Conservation (phyloP, 2,113 vertebrate genomes). For the Pluvianellus socialis region DNA sequence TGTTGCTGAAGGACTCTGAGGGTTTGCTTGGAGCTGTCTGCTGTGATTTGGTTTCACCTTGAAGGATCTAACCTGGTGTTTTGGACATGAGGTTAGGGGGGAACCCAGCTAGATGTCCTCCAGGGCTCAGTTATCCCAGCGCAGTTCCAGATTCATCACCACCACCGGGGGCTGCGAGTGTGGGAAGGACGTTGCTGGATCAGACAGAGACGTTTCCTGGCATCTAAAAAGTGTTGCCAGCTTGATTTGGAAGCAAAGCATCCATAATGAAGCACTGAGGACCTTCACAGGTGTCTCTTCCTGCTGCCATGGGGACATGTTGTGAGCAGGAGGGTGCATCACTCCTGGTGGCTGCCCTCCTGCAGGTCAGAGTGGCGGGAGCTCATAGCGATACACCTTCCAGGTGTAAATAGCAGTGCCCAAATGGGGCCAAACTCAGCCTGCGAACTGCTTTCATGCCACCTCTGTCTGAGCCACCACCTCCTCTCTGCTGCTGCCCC, state of each 20-base stretch:
- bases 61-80: background rate
- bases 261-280: background rate
- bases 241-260: background rate
- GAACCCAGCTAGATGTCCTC: background rate
- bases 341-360: background rate
- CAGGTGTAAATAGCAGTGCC: background rate
- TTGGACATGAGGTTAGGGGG: background rate
- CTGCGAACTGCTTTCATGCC: background rate
- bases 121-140: background rate
- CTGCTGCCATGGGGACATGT: rapidly evolving
- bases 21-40: background rate
- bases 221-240: background rate
- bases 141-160: background rate
- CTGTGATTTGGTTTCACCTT: background rate
- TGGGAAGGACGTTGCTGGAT: background rate
- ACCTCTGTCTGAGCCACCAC: background rate
- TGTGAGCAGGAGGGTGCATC: background rate
- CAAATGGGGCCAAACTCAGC: rapidly evolving
- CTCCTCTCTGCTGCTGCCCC: background rate
- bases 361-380: background rate
- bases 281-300: background rate
- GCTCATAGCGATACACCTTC: background rate
- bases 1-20: background rate
- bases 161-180: background rate
- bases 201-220: background rate